Conservation (phyloP, 2,797 vertebrate genomes). For the Acestrorhynchus altus region DNA sequence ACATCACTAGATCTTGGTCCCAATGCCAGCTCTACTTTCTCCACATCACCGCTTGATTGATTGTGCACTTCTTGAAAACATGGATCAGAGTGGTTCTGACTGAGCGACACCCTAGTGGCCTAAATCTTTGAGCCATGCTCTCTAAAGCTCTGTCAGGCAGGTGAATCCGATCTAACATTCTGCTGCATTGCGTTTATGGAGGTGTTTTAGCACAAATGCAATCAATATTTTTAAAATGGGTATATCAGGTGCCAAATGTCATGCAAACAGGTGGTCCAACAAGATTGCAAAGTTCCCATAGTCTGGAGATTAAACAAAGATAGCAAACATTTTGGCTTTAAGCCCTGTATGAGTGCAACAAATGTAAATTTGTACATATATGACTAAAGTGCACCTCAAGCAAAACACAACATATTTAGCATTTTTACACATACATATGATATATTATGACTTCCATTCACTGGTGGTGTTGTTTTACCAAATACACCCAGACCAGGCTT, state of each 20-base stretch:
- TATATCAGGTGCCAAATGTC: neutral
- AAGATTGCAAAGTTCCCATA: no score
- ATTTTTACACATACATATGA: no score
- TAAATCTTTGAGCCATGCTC: conserved; percentile 7
- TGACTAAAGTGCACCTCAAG: no score
- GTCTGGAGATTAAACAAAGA: neutral
- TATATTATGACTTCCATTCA: no score
- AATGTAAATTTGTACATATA: no score
- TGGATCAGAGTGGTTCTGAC: conserved; percentile 5
- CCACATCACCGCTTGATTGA: neutral
- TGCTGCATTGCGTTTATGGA: neutral
- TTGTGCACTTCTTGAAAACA: neutral
- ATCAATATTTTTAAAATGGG: neutral
- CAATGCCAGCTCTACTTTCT: neutral
- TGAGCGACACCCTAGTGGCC: neutral
- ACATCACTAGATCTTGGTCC: neutral
- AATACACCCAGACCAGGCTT: no score
- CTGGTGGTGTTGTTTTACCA: no score
- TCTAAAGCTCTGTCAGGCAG: neutral
- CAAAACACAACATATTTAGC: no score
- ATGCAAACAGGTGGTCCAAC: neutral
- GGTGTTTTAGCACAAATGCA: neutral
- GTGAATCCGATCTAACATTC: neutral
- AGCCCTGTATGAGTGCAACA: no score
- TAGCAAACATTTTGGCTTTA: neutral